These are phyloP conservation scores for Polyommatus iphigenia DNA, from an alignment of 2,888 invertebrate species.

Conservation along the genomic window DNA sequence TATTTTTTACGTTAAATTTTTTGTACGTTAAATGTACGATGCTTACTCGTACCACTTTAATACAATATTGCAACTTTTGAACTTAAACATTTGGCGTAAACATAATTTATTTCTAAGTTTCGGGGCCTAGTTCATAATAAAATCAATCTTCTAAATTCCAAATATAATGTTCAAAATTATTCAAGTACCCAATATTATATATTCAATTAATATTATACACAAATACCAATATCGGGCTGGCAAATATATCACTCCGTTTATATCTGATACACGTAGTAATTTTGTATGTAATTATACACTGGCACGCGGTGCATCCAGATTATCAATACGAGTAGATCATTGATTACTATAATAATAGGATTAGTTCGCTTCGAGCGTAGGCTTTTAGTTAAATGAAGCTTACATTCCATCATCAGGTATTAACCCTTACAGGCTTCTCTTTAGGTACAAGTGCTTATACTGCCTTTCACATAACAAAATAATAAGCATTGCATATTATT, in stretches of 20 bases:
- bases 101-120: no score
- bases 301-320: conserved; percentile 3
- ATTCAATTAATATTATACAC: not conserved
- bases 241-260: not conserved
- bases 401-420: not conserved
- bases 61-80: no score
- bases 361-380: not conserved
- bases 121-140: no score
- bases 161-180: no score
- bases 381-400: conserved; percentile 7
- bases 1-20: no score
- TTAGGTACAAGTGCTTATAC: not conserved
- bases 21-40: no score
- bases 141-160: no score
- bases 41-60: no score
- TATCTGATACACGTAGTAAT: not conserved
- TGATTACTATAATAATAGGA: conserved; percentile 28
- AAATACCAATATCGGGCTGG: not conserved
- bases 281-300: conserved; percentile 16
- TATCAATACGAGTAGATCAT: conserved; percentile 6
- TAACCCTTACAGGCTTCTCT: not conserved
- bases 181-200: no score
- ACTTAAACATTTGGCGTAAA: no score
- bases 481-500: no score
- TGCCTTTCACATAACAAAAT: no score